phyloP scores from a whole-genome alignment of 2,888 invertebrate species.

The Ormyrus rosae region DNA sequence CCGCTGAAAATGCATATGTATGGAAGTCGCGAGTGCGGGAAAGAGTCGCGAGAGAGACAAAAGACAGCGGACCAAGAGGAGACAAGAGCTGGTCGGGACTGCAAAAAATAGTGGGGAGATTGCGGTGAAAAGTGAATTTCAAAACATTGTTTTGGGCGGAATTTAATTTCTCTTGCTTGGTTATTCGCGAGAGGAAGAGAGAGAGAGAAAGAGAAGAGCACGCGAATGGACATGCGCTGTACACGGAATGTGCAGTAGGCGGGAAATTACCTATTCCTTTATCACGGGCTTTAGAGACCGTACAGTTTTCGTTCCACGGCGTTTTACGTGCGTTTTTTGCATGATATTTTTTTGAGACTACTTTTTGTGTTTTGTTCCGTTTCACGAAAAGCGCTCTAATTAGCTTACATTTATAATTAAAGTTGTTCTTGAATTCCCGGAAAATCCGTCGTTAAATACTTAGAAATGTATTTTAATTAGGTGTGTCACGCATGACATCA shows the following conservation, averaged over 20 bases:
- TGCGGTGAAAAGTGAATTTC: slow-evolving; percentile 55
- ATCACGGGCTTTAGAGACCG: neutral
- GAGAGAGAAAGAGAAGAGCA: neutral
- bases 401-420: no score
- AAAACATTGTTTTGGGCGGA: slow-evolving; percentile 57
- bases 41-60: neutral
- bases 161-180: slow-evolving; percentile 54
- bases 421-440: no score
- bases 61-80: neutral
- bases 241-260: neutral
- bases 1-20: slow-evolving; percentile 5
- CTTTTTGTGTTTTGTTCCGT: no score
- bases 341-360: no score
- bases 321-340: no score
- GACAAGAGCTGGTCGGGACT: neutral
- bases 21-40: neutral
- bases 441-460: no score
- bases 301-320: neutral
- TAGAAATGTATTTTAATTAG: no score
- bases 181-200: slow-evolving; percentile 2
- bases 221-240: neutral
- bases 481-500: no score
- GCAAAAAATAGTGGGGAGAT: neutral
- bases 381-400: no score
- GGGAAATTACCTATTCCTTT: slow-evolving; percentile 36